Evolutionary conservation across 2,797 vertebrate genomes (phyloP), one percentile per base, ranked within the genome.

Genomic region (Diglossa cyanea): DNA sequence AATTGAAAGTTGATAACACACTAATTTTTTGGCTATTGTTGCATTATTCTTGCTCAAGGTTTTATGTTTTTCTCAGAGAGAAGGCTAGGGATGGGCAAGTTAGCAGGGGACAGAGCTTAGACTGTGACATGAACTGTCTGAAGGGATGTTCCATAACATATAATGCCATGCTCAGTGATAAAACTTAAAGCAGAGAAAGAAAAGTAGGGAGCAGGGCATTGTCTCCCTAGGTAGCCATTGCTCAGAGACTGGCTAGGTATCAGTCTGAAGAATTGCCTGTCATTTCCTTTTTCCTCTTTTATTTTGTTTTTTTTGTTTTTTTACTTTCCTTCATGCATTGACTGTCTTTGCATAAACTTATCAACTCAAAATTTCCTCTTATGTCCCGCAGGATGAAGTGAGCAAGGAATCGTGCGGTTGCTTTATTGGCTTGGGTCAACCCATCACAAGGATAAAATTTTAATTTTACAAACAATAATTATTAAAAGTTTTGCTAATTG

Each of bases 141-240:
- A 39, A 53, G 24, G 7, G 11, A 45, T 45, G 20, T 31, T 30
- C 17, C 20, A 33, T 21, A 31, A 33, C 4, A 10, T 17, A 15
- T 28, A 9, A 30, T 51, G 13, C 37, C 28, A 18, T 26, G 39
- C 14, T 53, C 39, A 73, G 20, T 12, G 31, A 33, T 31, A 53
- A 73, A 80, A 54, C 7, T 15, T 55, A 30, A 73, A 45, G 10
- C 2, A 82, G 31, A 88, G 13, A 21, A 47, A 33, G 42, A 78
- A 33, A 68, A 23, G 5, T 10, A 3, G 3, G 5, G 3, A 33
- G 24, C 7, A 65, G 13, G 16, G 6, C 24, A 1, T 10, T 55
- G 9, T 61, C 10, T 74, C 11, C 3, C 24, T 50, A 31, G 3
- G 4, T 14, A 7, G 9, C 1, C 50, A 51, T 30, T 67, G n/a